Base-by-base conservation (phyloP, 2,888 invertebrate species). In the Microctonus brassicae region DNA sequence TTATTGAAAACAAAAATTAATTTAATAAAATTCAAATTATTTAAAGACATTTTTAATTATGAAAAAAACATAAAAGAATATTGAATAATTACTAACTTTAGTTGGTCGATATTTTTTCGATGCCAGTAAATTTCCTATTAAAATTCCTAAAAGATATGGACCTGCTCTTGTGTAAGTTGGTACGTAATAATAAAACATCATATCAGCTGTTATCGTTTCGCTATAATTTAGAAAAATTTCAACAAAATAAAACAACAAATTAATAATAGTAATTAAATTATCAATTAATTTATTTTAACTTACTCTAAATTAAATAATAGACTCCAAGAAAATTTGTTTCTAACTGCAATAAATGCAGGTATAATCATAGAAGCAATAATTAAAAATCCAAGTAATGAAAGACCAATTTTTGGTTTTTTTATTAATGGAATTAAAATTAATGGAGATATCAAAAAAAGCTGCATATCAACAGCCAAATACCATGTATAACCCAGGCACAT, bases 401-500 rank as follows among this genome's bases (percentile, higher is more conserved):
- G 81, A n/a, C 88, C 88, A n/a, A 87, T 60, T 73, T 80, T 84
- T 9, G 86, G 87, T 78, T 83, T 86, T 70, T 84, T 86, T 79
- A 88, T 88, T 24, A 91, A 77, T 0, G 90, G 88, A 69, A 89
- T 88, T 2, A 91, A 84, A 69, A 91, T 84, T 2, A 91, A 75
- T 1, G 91, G 91, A 0, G 91, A 89, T 11, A 91, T 72, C 77
- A 90, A 85, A 78, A 89, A 91, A 39, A 91, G 80, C 79, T 91
- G 91, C 77, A 90, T 91, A 77, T 91, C 91, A 11, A 91, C 89
- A 2, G 90, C 89, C 52, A 91, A 81, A 77, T 91, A 91, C 91
- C 91, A 91, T 0, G 90, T 88, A 76, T 90, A 91, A 34, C 87
- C 86, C 39, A 91, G 80, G 79, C 91, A 91, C 88, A 34, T 17